These are phyloP conservation scores for Gobius niger DNA, from an alignment of 2,113 vertebrate species.

Conservation along the genomic window DNA sequence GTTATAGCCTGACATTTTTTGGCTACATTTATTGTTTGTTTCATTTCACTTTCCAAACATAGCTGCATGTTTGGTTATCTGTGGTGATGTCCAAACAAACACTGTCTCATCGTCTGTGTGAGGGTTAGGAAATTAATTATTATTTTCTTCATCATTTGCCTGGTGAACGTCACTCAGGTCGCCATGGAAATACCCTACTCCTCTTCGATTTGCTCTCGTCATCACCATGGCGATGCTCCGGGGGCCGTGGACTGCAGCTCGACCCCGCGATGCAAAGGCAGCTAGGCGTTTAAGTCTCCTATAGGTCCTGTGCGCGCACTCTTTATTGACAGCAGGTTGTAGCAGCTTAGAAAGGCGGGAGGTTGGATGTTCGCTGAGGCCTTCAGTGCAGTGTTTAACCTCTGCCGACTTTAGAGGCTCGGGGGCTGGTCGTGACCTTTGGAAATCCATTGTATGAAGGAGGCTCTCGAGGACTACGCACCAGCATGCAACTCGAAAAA, in stretches of 20 bases:
- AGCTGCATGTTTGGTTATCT: too few relatives aligned
- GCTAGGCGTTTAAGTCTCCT: conserved; percentile 13
- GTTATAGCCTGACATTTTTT: too few relatives aligned
- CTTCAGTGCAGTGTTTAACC: conserved; percentile 30
- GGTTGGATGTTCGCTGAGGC: conserved; percentile 6
- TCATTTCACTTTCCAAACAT: too few relatives aligned
- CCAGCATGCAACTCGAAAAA: too few relatives aligned
- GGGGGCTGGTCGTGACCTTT: conserved; percentile 5
- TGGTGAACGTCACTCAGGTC: conserved; percentile 35
- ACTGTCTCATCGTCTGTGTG: too few relatives aligned
- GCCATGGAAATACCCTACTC: conserved; percentile 38
- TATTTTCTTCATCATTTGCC: too few relatives aligned
- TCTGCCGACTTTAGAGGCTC: not conserved
- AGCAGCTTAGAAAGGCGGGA: not conserved
- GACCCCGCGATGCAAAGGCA: conserved; percentile 24
- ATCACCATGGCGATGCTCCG: conserved; percentile 33
- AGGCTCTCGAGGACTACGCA: not conserved
- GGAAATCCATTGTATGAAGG: not conserved
- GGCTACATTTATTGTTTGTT: too few relatives aligned
- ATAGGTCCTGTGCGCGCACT: not conserved
- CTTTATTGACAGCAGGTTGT: conserved; percentile 27
- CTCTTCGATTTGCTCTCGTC: conserved; percentile 19
- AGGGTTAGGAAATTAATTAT: too few relatives aligned
- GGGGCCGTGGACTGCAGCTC: conserved; percentile 11
- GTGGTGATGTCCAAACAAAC: too few relatives aligned